A percentile compares a stretch with the other conserved stretches of the same genome.
phyloP scores from a whole-genome alignment of 2,113 vertebrate species.

The Phoenicopterus ruber region DNA sequence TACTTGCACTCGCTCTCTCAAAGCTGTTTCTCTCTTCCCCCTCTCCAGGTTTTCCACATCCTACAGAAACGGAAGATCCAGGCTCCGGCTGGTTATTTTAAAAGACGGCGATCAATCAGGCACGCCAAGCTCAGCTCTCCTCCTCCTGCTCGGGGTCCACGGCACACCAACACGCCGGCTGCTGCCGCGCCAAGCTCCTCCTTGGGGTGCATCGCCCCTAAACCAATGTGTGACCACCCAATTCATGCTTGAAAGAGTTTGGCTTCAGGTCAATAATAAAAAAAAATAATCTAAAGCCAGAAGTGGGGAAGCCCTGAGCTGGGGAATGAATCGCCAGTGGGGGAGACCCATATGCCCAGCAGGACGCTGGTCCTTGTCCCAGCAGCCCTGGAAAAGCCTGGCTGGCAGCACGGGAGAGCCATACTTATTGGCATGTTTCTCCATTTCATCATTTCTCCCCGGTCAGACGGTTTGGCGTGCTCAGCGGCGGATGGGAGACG shows the following conservation, averaged over 20 bases:
- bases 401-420: background rate
- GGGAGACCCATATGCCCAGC: fast-evolving
- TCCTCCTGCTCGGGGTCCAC: background rate
- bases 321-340: background rate
- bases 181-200: background rate
- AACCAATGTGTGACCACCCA: fast-evolving
- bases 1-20: background rate
- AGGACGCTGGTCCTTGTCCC: background rate
- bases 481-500: background rate
- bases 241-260: background rate
- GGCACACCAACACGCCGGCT: fast-evolving
- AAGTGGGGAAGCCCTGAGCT: background rate
- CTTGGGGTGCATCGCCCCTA: background rate
- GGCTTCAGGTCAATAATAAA: background rate
- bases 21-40: constrained; percentile 25
- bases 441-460: fast-evolving
- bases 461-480: background rate
- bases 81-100: constrained; percentile 2
- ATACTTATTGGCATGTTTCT: background rate
- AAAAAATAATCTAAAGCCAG: background rate
- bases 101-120: background rate
- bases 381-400: background rate
- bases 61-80: constrained; percentile 32
- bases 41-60: constrained; percentile 47
- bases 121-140: background rate